Evolutionary conservation across 2,797 vertebrate genomes (phyloP).

Genomic region (Cyclura pinguis): DNA sequence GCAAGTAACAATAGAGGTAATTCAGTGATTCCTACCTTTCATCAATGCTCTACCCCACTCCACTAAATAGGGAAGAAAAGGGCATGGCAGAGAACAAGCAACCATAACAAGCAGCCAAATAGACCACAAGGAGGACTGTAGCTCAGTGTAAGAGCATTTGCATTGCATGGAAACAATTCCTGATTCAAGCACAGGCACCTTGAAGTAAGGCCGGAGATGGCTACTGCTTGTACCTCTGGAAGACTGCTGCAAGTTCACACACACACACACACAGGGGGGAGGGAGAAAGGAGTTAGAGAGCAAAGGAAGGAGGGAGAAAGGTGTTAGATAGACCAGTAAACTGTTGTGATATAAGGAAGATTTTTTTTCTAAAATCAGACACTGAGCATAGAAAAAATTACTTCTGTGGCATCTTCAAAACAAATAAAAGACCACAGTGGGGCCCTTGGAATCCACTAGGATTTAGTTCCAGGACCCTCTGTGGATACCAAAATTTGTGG

Average conservation of each 20-base stretch:
- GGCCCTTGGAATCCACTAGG: no score
- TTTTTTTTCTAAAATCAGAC: not conserved
- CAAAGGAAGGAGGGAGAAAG: not conserved
- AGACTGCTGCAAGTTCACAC: not conserved
- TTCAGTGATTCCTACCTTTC: not conserved
- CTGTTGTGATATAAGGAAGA: not conserved
- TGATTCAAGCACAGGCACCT: not conserved
- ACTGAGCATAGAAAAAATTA: not conserved
- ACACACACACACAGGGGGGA: no score
- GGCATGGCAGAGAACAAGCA: not conserved
- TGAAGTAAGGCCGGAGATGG: not conserved
- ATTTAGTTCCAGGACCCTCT: no score
- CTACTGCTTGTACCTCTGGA: not conserved
- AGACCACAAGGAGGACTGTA: not conserved
- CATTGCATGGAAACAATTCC: not conserved
- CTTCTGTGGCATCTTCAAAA: no score
- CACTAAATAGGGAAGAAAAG: not conserved
- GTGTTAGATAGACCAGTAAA: not conserved
- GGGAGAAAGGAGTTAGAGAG: no score
- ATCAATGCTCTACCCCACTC: not conserved
- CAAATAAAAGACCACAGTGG: no score
- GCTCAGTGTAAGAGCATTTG: no score
- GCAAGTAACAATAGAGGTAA: not conserved
- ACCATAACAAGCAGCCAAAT: not conserved
- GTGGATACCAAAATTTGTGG: no score